Percentiles rank a stretch among this genome's conserved stretches.
Evolutionary conservation across 2,888 invertebrate genomes (phyloP).

Genomic region (Xanthorhoe spadicearia): DNA sequence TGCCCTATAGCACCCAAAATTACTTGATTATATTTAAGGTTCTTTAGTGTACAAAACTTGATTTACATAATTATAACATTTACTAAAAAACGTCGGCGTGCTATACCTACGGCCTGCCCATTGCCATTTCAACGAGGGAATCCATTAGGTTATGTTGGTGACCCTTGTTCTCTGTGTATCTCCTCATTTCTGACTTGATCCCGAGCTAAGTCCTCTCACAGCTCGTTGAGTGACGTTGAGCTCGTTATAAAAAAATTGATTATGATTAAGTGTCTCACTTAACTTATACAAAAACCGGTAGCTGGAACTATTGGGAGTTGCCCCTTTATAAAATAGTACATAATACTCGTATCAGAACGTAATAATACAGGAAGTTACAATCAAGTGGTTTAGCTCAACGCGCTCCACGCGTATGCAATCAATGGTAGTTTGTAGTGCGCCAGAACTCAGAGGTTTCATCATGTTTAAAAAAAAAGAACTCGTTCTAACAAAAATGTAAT

Average conservation of each 20-base stretch:
- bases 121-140: too few relatives aligned
- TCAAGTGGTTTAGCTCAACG: slow-evolving; percentile 21
- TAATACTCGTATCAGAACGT: slow-evolving; percentile 15
- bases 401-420: slow-evolving; percentile 24
- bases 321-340: slow-evolving; percentile 14
- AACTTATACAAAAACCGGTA: background rate
- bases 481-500: background rate
- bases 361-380: slow-evolving; percentile 26
- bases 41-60: too few relatives aligned
- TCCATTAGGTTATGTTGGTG: too few relatives aligned
- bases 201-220: too few relatives aligned
- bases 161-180: too few relatives aligned
- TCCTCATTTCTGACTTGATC: too few relatives aligned
- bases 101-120: too few relatives aligned
- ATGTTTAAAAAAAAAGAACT: background rate
- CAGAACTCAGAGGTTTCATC: slow-evolving; percentile 11
- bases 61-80: too few relatives aligned
- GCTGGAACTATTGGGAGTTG: slow-evolving; percentile 7
- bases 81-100: too few relatives aligned
- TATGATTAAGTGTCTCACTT: background rate
- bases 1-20: background rate
- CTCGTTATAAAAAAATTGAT: too few relatives aligned
- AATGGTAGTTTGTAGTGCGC: slow-evolving; percentile 9
- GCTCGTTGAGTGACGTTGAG: too few relatives aligned
- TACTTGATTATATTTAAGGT: too few relatives aligned